phyloP scores from a whole-genome alignment of 2,797 vertebrate species.

The Euthynnus affinis region DNA sequence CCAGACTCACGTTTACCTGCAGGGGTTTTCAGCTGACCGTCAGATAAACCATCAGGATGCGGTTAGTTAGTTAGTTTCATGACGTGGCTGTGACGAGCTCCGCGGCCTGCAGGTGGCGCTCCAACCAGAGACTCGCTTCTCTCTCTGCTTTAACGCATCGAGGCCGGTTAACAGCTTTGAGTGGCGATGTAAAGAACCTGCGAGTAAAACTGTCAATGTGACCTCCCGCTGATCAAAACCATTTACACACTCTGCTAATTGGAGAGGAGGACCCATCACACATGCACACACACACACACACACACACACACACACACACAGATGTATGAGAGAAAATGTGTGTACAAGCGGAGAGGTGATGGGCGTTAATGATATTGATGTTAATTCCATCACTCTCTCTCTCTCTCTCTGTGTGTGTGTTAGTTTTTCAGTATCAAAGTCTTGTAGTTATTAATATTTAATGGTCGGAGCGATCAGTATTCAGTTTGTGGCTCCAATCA shows the following conservation, averaged over 20 bases:
- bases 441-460: slow-evolving; percentile 72
- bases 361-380: slow-evolving; percentile 70
- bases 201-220: slow-evolving; percentile 26
- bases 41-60: too few species aligned
- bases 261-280: slow-evolving; percentile 52
- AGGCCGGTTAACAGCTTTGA: slow-evolving; percentile 1
- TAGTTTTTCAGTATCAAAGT: slow-evolving; percentile 65
- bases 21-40: too few species aligned
- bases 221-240: slow-evolving; percentile 53
- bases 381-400: slow-evolving; percentile 57
- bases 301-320: slow-evolving; percentile 6
- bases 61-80: too few species aligned
- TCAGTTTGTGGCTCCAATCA: slow-evolving; percentile 56
- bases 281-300: slow-evolving; percentile 36
- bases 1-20: too few species aligned
- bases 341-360: slow-evolving; percentile 61
- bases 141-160: too few species aligned
- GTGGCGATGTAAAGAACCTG: slow-evolving; percentile 5
- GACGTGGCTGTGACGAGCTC: too few species aligned
- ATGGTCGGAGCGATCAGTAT: slow-evolving; percentile 73
- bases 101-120: not conserved
- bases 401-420: slow-evolving; percentile 12
- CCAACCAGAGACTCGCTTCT: too few species aligned
- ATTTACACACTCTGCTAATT: slow-evolving; percentile 58
- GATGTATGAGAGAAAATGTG: slow-evolving; percentile 33